Percentiles rank a stretch among this genome's conserved stretches.
These are phyloP conservation scores for Tubulanus polymorphus DNA, from an alignment of 2,888 invertebrate species.

Conservation along the genomic window DNA sequence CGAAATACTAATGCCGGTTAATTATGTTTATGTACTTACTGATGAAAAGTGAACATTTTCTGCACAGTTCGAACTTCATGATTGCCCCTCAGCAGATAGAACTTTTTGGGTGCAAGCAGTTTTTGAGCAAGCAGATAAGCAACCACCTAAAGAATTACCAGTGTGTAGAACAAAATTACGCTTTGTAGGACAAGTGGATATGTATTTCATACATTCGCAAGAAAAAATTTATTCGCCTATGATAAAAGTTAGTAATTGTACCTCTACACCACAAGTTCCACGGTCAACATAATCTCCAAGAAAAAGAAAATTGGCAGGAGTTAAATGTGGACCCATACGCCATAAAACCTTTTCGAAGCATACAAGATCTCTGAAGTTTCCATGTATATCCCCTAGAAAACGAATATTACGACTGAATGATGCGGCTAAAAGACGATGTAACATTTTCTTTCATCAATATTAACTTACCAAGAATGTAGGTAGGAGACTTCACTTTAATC, in stretches of 20 bases:
- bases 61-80: constrained; percentile 73
- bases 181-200: neutral
- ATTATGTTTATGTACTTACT: constrained; percentile 53
- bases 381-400: constrained; percentile 68
- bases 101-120: constrained; percentile 63
- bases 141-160: constrained; percentile 59
- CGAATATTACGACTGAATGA: too few relatives aligned
- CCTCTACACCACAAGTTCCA: constrained; percentile 66
- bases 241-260: constrained; percentile 21
- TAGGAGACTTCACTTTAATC: constrained; percentile 58
- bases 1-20: neutral
- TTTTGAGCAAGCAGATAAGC: constrained; percentile 70
- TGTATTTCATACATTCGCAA: neutral
- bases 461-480: constrained; percentile 59
- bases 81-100: constrained; percentile 68
- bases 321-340: constrained; percentile 64
- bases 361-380: constrained; percentile 67
- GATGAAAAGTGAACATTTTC: constrained; percentile 69
- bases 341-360: constrained; percentile 68
- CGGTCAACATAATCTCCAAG: constrained; percentile 76
- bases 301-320: constrained; percentile 66
- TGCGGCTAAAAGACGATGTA: too few relatives aligned
- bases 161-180: too few relatives aligned
- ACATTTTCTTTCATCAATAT: too few relatives aligned
- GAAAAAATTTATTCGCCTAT: neutral